A percentile compares a stretch with the other conserved stretches of the same genome.
These are phyloP conservation scores for Suricata suricatta DNA, from an alignment of 2,113 vertebrate genomes.

Conservation along the genomic window DNA sequence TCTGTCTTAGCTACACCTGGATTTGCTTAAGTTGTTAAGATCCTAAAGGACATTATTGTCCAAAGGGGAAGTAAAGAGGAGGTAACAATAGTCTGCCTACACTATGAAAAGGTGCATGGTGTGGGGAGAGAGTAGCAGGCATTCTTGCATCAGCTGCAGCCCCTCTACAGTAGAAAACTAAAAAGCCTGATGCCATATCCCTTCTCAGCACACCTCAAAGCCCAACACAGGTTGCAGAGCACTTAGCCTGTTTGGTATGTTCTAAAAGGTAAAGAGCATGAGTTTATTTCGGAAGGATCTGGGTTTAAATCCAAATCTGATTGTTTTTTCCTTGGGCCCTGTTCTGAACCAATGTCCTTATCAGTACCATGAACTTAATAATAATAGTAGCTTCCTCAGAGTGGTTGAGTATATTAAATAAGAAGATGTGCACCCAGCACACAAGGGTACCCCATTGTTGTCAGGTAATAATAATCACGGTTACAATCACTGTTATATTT, in stretches of 20 bases:
- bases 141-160: too few relatives aligned
- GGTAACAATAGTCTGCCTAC: background rate
- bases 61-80: background rate
- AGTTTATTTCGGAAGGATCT: background rate
- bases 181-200: background rate
- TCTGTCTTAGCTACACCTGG: background rate
- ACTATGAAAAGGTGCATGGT: background rate
- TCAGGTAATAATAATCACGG: background rate
- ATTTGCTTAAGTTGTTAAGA: conserved; percentile 7
- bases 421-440: background rate
- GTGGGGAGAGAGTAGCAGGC: too few relatives aligned
- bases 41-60: background rate
- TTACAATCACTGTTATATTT: background rate
- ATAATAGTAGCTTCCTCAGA: background rate
- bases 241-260: background rate
- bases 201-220: background rate
- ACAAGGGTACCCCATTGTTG: background rate
- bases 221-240: background rate
- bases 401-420: background rate
- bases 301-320: background rate
- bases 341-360: background rate
- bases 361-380: background rate
- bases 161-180: background rate
- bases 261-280: background rate
- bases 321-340: background rate